Percentiles rank a stretch among this genome's conserved stretches.
Evolutionary conservation across 2,113 vertebrate species (phyloP).

Genomic region (Diglossa brunneiventris): DNA sequence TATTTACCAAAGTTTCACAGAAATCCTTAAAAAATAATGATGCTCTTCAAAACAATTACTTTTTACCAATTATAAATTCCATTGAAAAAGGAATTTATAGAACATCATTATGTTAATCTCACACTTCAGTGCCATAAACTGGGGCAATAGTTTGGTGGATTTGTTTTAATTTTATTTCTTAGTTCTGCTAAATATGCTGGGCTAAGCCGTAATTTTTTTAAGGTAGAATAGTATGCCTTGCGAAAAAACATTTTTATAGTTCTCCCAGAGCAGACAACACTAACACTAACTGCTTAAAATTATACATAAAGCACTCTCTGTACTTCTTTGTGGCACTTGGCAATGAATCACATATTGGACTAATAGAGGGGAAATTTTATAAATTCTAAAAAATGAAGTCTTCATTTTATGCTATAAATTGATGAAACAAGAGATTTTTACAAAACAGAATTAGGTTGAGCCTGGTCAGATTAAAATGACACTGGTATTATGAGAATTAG

Average conservation of each 20-base stretch:
- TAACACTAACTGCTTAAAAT: neutral
- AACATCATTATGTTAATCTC: neutral
- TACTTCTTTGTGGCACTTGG: neutral
- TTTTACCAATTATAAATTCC: neutral
- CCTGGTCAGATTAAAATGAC: neutral
- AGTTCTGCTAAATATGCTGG: neutral
- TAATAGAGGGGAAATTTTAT: neutral
- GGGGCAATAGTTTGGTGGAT: neutral
- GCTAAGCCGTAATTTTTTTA: neutral
- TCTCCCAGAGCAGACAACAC: neutral
- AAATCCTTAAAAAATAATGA: conserved; percentile 5
- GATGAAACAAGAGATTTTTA: neutral
- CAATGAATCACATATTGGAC: neutral
- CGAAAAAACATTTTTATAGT: neutral
- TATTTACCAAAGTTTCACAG: neutral
- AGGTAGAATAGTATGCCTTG: neutral
- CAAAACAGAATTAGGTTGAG: conserved; percentile 1
- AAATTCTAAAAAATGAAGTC: neutral
- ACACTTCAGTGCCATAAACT: neutral
- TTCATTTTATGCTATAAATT: neutral
- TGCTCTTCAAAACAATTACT: neutral
- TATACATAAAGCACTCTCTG: neutral
- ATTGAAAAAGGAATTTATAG: neutral
- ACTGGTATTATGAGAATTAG: neutral
- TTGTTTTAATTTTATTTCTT: neutral